Conservation (phyloP, 2,888 invertebrate genomes). For the Campoplex capitator region DNA sequence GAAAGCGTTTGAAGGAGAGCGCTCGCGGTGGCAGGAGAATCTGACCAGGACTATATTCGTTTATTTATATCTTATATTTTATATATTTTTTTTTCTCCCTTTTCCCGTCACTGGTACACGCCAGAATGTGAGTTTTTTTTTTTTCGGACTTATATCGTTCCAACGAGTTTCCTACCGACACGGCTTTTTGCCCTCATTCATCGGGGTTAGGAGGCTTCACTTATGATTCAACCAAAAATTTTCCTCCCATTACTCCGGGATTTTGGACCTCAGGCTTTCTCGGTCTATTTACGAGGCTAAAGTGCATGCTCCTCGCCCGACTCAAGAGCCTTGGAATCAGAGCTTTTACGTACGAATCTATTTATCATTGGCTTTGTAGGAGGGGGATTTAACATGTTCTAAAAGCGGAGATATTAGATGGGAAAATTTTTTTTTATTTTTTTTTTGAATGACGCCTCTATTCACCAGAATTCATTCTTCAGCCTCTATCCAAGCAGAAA, state of each 20-base stretch:
- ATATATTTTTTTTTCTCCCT: background rate
- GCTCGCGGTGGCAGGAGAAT: conserved; percentile 19
- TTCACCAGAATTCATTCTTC: background rate
- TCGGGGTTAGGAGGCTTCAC: background rate
- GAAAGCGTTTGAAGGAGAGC: conserved; percentile 46
- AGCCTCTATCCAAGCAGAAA: too few species aligned
- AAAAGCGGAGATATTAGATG: background rate
- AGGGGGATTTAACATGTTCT: background rate
- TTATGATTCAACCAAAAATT: conserved; percentile 4
- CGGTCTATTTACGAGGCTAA: background rate
- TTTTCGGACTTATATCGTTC: conserved; percentile 13
- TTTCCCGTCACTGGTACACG: conserved; percentile 5
- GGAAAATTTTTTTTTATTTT: background rate
- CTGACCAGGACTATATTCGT: conserved; percentile 21
- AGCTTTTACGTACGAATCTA: background rate
- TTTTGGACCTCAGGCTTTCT: background rate
- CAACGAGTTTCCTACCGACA: background rate
- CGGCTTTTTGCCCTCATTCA: conserved; percentile 7
- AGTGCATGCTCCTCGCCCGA: background rate
- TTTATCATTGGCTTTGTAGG: background rate
- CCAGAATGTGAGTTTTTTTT: background rate
- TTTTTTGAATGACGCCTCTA: background rate
- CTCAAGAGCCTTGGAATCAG: background rate
- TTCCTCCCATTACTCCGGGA: background rate
- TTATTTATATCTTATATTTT: background rate